Evolutionary conservation across 2,797 vertebrate species (phyloP), one percentile per base, ranked within the genome.

Genomic region (Aulostomus chinensis): DNA sequence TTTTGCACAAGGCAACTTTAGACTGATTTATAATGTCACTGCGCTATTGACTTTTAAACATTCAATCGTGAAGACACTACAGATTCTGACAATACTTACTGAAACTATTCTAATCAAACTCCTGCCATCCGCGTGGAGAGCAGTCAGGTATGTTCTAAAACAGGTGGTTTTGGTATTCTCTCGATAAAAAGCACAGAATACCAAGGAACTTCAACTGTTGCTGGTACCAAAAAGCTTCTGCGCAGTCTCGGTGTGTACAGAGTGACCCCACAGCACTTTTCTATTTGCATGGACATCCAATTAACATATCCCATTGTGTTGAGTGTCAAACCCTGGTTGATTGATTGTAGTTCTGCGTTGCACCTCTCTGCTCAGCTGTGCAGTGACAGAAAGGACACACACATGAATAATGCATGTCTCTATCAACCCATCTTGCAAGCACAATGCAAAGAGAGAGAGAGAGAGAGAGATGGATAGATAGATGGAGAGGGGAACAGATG

Each of bases 291-390:
- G 45, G 37, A 76, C 68, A 67, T 68, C 76, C 73, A 77, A 78
- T 86, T 73, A 84, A 53, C 67, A 67, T 59, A 56, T 66, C 72
- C 67, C 68, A 78, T 80, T 93, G 94, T 93, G 91, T 54, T 14
- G 70, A 61, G 71, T 80, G 83, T 86, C 81, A 85, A 71, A 65
- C 55, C 46, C 58, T 1, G 37, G 57, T 65, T 87, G 82, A 86
- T 85, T 85, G 83, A 88, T 86, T 81, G 68, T 73, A 76, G 58
- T 69, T 78, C 40, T 60, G 58, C 66, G 73, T 58, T 59, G 78
- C 78, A 49, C 53, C 61, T 65, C 63, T 68, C 41, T 60, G 76
- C 78, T 76, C 69, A 47, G 59, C 58, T 59, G 43, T 46, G 68
- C 84, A 82, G 55, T 84, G 84, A 85, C 85, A 88, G 78, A 71